Conservation (phyloP, 2,888 invertebrate genomes). For the Ptychoptera contaminata region DNA sequence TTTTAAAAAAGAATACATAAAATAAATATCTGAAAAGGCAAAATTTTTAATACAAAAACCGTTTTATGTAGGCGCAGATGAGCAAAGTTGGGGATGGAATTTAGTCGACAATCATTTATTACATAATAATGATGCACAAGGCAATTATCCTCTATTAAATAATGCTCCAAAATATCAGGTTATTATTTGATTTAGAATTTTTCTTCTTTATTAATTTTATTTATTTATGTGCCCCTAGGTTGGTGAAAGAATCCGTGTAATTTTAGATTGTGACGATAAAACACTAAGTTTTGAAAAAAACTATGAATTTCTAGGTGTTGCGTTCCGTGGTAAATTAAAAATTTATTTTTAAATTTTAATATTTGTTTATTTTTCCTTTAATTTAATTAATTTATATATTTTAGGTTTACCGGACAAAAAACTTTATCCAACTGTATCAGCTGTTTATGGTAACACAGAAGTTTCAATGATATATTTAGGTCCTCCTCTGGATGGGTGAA, state of each 20-base stretch:
- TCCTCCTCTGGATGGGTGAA: conserved; percentile 87
- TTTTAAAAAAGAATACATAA: no score
- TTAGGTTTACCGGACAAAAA: conserved; percentile 81
- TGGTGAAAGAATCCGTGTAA: conserved; percentile 90
- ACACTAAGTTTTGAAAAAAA: conserved; percentile 95
- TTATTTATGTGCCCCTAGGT: no score
- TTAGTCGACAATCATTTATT: conserved; percentile 92
- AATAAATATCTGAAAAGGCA: no score
- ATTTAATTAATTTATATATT: neutral
- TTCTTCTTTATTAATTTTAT: conserved; percentile 5
- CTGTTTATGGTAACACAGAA: conserved; percentile 98
- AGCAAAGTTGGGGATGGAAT: conserved; percentile 99
- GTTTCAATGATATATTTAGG: conserved; percentile 98
- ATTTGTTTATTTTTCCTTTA: neutral
- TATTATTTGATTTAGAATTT: conserved; percentile 13
- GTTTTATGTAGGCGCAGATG: conserved; percentile 57
- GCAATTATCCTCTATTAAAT: conserved; percentile 83
- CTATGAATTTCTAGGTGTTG: conserved; percentile 95
- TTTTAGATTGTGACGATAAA: conserved; percentile 95
- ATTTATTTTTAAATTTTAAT: conserved; percentile 6
- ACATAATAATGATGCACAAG: conserved; percentile 91
- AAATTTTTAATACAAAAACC: neutral
- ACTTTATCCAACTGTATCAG: conserved; percentile 90
- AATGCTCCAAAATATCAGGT: conserved; percentile 98
- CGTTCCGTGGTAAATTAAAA: conserved; percentile 62